Percentiles rank a stretch among this genome's conserved stretches.
Evolutionary conservation across 2,797 vertebrate genomes (phyloP).

Genomic region (Cryptoblepharus egeriae): DNA sequence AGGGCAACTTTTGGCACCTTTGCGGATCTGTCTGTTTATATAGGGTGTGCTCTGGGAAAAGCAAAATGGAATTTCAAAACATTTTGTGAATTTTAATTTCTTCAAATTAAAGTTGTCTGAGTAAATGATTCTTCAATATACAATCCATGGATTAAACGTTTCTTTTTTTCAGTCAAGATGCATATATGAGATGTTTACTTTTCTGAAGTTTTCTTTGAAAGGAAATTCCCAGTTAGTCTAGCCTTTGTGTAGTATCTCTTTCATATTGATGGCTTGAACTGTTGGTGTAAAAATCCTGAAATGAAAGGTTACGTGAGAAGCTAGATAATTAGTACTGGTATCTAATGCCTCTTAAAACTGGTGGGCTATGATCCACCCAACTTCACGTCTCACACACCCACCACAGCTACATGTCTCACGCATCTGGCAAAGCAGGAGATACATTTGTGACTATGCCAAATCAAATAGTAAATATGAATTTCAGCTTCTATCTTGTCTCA

Average conservation of each 20-base stretch:
- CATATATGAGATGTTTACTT: conserved; percentile 61
- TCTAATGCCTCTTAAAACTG: not conserved
- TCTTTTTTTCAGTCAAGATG: conserved; percentile 54
- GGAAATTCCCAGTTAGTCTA: conserved; percentile 51
- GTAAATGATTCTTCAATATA: conserved; percentile 48
- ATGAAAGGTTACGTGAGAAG: conserved; percentile 41
- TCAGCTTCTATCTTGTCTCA: not conserved
- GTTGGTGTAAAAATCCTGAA: conserved; percentile 20
- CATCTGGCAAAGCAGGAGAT: not conserved
- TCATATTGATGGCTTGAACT: conserved; percentile 41
- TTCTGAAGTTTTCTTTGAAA: conserved; percentile 53
- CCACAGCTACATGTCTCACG: not conserved
- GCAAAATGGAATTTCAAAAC: conserved; percentile 63
- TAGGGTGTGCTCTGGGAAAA: conserved; percentile 68
- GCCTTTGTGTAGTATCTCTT: conserved; percentile 44
- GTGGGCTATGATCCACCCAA: not conserved
- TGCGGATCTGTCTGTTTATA: conserved; percentile 67
- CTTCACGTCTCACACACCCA: not conserved
- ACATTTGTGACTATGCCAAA: too few species aligned
- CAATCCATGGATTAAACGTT: conserved; percentile 59
- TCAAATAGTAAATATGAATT: not conserved
- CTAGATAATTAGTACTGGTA: conserved; percentile 23
- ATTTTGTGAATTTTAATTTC: conserved; percentile 68
- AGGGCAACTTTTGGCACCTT: conserved; percentile 73
- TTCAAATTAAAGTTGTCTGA: conserved; percentile 51